Evolutionary conservation across 2,797 vertebrate genomes (phyloP).

Genomic region (Jordanella pulchra): DNA sequence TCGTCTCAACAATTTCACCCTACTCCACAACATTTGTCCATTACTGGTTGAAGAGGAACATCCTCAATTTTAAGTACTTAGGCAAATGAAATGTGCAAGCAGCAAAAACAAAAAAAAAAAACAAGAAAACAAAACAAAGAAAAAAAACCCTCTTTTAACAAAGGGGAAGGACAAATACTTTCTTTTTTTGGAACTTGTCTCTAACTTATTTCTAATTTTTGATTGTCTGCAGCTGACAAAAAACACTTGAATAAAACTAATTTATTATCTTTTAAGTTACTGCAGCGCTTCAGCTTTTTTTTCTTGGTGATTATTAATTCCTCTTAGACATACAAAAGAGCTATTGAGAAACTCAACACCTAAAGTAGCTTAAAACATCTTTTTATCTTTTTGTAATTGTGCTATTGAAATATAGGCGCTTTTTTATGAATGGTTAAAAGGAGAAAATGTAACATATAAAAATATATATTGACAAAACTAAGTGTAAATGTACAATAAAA

Average conservation of each 20-base stretch:
- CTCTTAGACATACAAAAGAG: no score
- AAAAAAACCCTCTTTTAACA: conserved; percentile 22
- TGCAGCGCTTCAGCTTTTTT: not conserved
- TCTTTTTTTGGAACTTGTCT: conserved; percentile 1
- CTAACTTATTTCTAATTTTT: conserved; percentile 29
- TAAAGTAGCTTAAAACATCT: not conserved
- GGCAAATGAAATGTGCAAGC: conserved; percentile 39
- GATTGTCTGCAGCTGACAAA: conserved; percentile 23
- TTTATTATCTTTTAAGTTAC: conserved; percentile 19
- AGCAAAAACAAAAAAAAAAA: conserved; percentile 28
- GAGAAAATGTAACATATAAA: no score
- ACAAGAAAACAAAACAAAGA: no score
- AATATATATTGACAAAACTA: no score
- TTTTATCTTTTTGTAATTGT: not conserved
- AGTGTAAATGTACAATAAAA: no score
- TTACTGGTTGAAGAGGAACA: conserved; percentile 42
- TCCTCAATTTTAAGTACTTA: conserved; percentile 37
- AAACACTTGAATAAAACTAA: conserved; percentile 27
- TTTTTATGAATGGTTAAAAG: not conserved
- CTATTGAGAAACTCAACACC: no score
- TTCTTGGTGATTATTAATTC: not conserved
- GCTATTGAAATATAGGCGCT: not conserved
- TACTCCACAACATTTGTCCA: conserved; percentile 45
- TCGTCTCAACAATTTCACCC: conserved; percentile 42
- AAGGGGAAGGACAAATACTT: conserved; percentile 4